phyloP scores from a whole-genome alignment of 2,888 invertebrate species.

The Agonopterix arenella region DNA sequence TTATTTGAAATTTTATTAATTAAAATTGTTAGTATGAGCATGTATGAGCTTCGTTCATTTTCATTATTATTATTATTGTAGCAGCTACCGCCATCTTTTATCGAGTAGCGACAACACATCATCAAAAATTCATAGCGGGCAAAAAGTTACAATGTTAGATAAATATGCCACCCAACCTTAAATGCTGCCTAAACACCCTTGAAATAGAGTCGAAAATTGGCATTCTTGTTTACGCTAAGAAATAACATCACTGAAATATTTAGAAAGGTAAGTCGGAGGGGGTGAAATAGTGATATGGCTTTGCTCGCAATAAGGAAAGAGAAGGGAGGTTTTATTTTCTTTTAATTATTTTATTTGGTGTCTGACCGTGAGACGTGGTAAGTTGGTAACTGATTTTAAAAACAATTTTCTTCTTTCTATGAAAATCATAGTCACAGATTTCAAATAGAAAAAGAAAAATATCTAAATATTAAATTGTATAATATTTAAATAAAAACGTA shows the following conservation, averaged over 20 bases:
- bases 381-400: too few species aligned
- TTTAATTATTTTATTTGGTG: constrained; percentile 19
- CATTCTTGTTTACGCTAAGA: constrained; percentile 23
- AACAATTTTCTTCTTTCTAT: too few species aligned
- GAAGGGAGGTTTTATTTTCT: constrained; percentile 20
- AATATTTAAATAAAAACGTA: too few species aligned
- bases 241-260: constrained; percentile 57
- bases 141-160: constrained; percentile 56
- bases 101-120: constrained; percentile 19
- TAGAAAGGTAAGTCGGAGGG: constrained; percentile 31
- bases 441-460: too few species aligned
- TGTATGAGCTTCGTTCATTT: too few species aligned
- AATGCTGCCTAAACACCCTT: constrained; percentile 22
- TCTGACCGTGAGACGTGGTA: background rate
- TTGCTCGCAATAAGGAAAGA: constrained; percentile 22
- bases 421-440: too few species aligned
- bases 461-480: too few species aligned
- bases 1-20: too few species aligned
- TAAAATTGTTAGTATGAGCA: too few species aligned
- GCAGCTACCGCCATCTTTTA: constrained; percentile 14
- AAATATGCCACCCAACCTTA: constrained; percentile 23
- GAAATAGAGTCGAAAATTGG: background rate
- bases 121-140: constrained; percentile 54
- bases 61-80: too few species aligned
- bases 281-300: constrained; percentile 46